Evolutionary conservation across 1,140 invertebrate genomes (phyloP).

Genomic region (Nebria ingens): DNA sequence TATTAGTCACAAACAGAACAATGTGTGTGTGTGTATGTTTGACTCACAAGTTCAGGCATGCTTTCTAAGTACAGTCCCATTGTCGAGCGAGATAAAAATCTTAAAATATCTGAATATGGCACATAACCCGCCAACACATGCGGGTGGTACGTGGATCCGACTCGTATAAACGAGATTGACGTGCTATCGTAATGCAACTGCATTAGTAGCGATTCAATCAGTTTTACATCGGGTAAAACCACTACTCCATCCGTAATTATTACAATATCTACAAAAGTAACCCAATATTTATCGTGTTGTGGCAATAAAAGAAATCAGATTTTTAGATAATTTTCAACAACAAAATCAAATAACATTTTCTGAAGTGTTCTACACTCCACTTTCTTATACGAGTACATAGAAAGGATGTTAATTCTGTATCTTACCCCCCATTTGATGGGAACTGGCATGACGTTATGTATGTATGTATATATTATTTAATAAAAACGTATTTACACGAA

Average conservation of each 20-base stretch:
- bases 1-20: conserved; percentile 2
- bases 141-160: conserved; percentile 59
- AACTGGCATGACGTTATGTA: no score
- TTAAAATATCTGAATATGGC: conserved; percentile 65
- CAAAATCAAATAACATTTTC: no score
- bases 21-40: conserved; percentile 1
- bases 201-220: conserved; percentile 61
- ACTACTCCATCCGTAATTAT: conserved; percentile 74
- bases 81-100: conserved; percentile 69
- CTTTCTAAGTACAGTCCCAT: conserved; percentile 59
- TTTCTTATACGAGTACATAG: no score
- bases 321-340: no score
- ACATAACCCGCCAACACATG: conserved; percentile 56
- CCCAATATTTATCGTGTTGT: background rate
- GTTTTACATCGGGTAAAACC: conserved; percentile 61
- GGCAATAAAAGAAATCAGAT: no score
- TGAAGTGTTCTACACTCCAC: no score
- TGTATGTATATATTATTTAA: no score
- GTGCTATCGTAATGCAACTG: conserved; percentile 68
- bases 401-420: no score
- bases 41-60: conserved; percentile 38
- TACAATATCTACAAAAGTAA: conserved; percentile 53
- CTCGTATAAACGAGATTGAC: conserved; percentile 68
- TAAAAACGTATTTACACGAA: no score
- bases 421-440: no score